Base-by-base conservation (phyloP, 2,888 invertebrate species). In the Choreutis nemorana region DNA sequence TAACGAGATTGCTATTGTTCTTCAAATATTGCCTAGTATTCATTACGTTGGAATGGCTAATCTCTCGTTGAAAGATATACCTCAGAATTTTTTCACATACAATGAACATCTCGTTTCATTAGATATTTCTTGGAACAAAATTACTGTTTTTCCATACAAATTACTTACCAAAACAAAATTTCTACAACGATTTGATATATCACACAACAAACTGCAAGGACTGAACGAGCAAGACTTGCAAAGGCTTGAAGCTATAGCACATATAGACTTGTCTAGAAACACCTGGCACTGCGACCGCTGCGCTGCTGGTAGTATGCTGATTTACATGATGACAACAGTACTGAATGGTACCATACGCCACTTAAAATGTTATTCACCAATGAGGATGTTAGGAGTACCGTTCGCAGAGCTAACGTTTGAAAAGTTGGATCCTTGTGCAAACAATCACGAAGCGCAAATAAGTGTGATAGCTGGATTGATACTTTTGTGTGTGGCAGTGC, bases 101-200 rank as follows among this genome's bases (percentile, higher is more conserved):
- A 81, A 84, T 41, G 79, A 82, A 18, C 81, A 83, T 41, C 61
- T 91, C 35, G 78, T 81, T 31, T 80, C 81, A 35, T 70, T 91
- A 37, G 90, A 91, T 67, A 65, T 91, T 45, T 90, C 90, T 16
- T 83, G 86, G 50, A 91, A 91, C 66, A 81, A 84, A 52, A 72
- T 91, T 32, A 71, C 65, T 1, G 73, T 66, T 27, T 72, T 88
- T 42, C 83, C 82, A 6, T 71, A 71, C 16, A 81, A 83, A 43
- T 60, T 83, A 26, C 56, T 88, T 1, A 63, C 72, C 2, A 79
- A 83, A 32, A 79, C 86, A 1, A 77, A 75, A 46, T 78, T 81
- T 52, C 58, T 87, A 26, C 72, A 84, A 55, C 81, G 81, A 44
- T 62, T 91, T 39, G 90, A 91, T 63, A 61, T 90, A 43, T 89